These are phyloP conservation scores for Eonycteris spelaea DNA, from an alignment of 2,113 vertebrate genomes.

Conservation along the genomic window DNA sequence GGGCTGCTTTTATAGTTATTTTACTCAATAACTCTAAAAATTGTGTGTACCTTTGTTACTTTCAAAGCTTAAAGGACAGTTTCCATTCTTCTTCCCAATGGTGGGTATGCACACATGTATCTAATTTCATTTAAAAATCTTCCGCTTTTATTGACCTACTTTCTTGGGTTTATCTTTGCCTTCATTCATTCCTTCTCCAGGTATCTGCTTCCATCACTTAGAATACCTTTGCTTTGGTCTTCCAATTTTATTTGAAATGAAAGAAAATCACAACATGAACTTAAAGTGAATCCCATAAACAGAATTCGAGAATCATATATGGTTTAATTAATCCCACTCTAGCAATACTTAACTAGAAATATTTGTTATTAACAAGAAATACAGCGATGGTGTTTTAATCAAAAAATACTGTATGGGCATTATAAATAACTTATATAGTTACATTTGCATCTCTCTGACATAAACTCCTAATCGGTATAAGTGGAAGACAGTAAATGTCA, in stretches of 20 bases:
- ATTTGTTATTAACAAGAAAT: neutral
- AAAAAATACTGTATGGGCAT: neutral
- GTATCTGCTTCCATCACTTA: conserved; percentile 61
- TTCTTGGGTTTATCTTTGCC: conserved; percentile 62
- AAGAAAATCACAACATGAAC: conserved; percentile 59
- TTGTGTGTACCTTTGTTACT: neutral
- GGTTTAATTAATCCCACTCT: neutral
- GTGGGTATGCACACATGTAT: neutral
- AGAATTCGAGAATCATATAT: conserved; percentile 53
- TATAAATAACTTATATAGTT: neutral
- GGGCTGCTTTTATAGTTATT: neutral
- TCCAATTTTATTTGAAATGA: conserved; percentile 70
- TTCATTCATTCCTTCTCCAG: conserved; percentile 64
- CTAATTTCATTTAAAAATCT: neutral
- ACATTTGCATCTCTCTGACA: neutral
- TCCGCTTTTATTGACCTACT: neutral
- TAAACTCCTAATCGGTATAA: accelerated
- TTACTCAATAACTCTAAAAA: neutral
- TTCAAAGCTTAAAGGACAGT: neutral
- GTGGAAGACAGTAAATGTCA: accelerated
- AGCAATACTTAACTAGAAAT: neutral
- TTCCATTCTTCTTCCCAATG: neutral
- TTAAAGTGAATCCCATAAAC: conserved; percentile 65
- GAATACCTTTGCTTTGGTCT: conserved; percentile 72
- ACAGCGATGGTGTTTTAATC: neutral